Base-by-base conservation (phyloP, 2,888 invertebrate species). In the Pediacus dermestoides region DNA sequence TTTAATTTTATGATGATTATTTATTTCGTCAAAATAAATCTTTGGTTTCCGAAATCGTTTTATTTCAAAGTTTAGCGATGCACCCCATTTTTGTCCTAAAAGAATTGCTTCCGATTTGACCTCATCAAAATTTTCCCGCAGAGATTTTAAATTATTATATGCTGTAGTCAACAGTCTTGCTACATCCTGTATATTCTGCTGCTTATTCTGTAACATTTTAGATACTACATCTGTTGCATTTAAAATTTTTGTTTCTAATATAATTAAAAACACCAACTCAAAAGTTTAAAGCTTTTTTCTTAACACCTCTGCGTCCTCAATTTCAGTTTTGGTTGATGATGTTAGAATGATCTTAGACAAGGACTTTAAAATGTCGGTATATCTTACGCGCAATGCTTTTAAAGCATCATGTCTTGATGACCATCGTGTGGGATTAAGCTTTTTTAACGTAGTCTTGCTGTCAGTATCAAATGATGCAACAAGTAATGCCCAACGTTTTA, bases 1-100 rank as follows among this genome's bases (percentile, higher is more conserved):
- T 34, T 37, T 16, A 21, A 42, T 33, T 34, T 38, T 34, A 25
- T 25, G 31, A 42, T 38, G 37, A 26, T 38, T 38, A 38, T 28
- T 38, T 18, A 15, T 30, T 26, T 42, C 33, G 13, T 33, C 33
- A 33, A 33, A 33, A 12, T 18, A 33, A 13, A 12, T 33, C 16
- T 38, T 38, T 27, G 28, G 38, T n/a, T n/a, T n/a, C n/a, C n/a
- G n/a, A n/a, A n/a, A n/a, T n/a, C n/a, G n/a, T n/a, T n/a, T n/a
- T n/a, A n/a, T n/a, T n/a, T n/a, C n/a, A n/a, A n/a, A n/a, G n/a
- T n/a, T n/a, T n/a, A n/a, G n/a, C n/a, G n/a, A n/a, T n/a, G 32
- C 21, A 35, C 42, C 35, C 35, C 38, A 38, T 26, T 37, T 34
- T 18, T 34, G 12, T 9, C 34, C 37, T 30, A 38, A 42, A 34